Evolutionary conservation across 92 coral and sea anemone genomes (phyloP), one percentile per base, ranked within the genome.

Genomic region (Zoanthus gigantus): DNA sequence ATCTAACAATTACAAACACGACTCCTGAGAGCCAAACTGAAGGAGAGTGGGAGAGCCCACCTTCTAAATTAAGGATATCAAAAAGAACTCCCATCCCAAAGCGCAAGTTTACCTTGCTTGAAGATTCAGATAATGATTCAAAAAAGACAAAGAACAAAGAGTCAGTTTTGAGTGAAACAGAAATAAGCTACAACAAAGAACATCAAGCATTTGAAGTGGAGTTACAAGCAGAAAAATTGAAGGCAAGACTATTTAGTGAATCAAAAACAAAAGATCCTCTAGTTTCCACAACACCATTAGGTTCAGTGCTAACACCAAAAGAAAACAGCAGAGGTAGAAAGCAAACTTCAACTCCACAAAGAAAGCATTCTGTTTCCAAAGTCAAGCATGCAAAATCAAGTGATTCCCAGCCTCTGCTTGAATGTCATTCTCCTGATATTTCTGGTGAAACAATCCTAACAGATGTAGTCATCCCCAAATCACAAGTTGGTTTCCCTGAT

Each of bases 1-100:
- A 48, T 37, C 17, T 44, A 9, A 16, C 79, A 4, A n/a, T 72
- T 16, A 60, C 47, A 30, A 54, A 13, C 58, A 65, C 71, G 58
- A 45, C 71, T 32, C 47, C 72, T 46, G 16, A 14, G 4, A 42
- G 15, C 15, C 79, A 37, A 16, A 48, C 42, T 81, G 74, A 67
- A 66, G 84, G 68, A 61, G 74, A 63, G 18, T 8, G 10, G 7
- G 73, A 48, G 42, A 48, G 47, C 18, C 11, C 11, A 9, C 90
- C 95, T 9, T 92, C 94, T 12, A 93, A 88, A 87, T 90, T 93
- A 15, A 89, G 95, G 80, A 58, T 87, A 16, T 96, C 99, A 28
- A 90, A 94, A 37, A 89, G 96, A 76, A 96, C 98, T 37, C 98
- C 98, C 13, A 85, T 92, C 9, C 98, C 98, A 0, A 96, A 93